Base-by-base conservation (phyloP, 2,888 invertebrate species). In the Lycaena phlaeas region DNA sequence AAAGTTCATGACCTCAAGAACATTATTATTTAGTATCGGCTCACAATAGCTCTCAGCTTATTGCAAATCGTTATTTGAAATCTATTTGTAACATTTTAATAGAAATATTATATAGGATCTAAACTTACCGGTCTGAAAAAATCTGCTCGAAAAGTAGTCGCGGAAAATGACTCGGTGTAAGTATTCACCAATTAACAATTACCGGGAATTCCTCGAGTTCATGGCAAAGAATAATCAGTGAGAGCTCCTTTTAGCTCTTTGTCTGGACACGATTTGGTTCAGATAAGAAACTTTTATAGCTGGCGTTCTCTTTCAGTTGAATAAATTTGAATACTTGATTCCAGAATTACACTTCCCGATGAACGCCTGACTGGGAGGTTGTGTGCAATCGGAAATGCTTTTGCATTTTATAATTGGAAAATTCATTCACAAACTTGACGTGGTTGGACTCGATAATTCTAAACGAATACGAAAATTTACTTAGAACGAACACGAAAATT, bases 281-380 rank as follows among this genome's bases (percentile, higher is more conserved):
- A 25, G 36, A 42, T 41, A 44, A 48, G 46, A 38, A 46, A 49
- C 50, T 45, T 45, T 49, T 43, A n/a, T n/a, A 48, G 38, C 42
- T 34, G 28, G 18, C 17, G 37, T 36, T 42, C 41, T 45, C 41
- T 51, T 52, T 48, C 48, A 41, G 36, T 45, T 46, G 55, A 55
- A 52, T 56, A 50, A 48, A 53, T 56, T 53, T 52, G 41, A 56
- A 54, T 54, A 51, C 37, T 46, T 48, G 47, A 52, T 44, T 44
- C 42, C 14, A 40, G 31, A 45, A 44, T 44, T 43, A 41, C 44
- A 37, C 36, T n/a, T 36, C 14, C 29, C 31, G 42, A 38, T 40
- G 26, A 37, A 37, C 22, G 22, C 34, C 12, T 9, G 22, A 18
- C 34, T 31, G 31, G 31, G 17, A 31, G n/a, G n/a, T n/a, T n/a